Base-by-base conservation (phyloP, 2,113 vertebrate genomes). In the Cricetomys ansorgei region DNA sequence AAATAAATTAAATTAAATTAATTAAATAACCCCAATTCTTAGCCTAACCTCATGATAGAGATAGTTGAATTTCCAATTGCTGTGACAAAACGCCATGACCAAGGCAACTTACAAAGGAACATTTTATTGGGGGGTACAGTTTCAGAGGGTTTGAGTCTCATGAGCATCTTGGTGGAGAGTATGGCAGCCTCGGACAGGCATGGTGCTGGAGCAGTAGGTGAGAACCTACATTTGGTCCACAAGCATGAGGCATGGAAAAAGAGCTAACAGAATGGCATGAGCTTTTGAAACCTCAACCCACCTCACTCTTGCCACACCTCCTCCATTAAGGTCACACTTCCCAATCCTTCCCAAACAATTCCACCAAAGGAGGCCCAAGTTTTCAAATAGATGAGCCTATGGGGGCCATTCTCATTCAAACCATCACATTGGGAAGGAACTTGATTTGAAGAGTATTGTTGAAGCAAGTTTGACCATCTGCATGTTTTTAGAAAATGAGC, bases 21-120 rank as follows among this genome's bases (percentile, higher is more conserved):
- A 88, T 83, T 77, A 86, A 88, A 53, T 87, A 94, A 80, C 2
- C 5, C 15, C 53, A 50, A 72, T 88, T 77, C 9, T 92, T 93
- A 64, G 23, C 88, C 8, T 25, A 3, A 72, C 83, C 16, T 84
- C 34, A 91, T 1, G 17, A 59, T 77, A 34, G 37, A 94, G 83
- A 72, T 40, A 75, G 1, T 80, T 92, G 62, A 94, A 84, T 92
- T 81, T 13, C 31, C 29, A 23, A 37, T 79, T 79, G 31, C 31
- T 37, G 19, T 55, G 50, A 50, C 17, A 37, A 79, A 55, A 79
- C 31, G 53, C 31, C 9, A 37, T 37, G 31, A 79, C 16, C 48
- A 53, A 79, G 8, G 48, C 8, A 79, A 79, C 50, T 79, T 79
- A 55, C 17, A 55, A 37, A 23, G 37, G 31, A 53, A 55, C 1